A percentile compares a stretch with the other conserved stretches of the same genome.
Conservation (phyloP, 2,113 vertebrate species). For the Guaruba guarouba region DNA sequence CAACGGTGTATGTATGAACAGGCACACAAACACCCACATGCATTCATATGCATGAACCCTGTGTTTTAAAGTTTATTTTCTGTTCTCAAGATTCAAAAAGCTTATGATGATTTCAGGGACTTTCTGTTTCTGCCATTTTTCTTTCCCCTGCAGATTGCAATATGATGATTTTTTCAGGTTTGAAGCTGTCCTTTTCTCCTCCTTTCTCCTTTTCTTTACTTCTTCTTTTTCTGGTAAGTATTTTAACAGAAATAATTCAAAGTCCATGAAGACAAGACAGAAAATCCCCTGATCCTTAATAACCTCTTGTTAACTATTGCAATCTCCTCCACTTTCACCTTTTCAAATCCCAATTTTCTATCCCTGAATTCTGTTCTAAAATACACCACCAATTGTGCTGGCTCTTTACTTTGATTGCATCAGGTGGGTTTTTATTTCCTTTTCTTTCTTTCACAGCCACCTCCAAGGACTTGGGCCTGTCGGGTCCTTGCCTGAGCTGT, state of each 20-base stretch:
- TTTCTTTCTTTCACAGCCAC: not conserved
- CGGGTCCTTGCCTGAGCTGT: not conserved
- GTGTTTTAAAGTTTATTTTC: not conserved
- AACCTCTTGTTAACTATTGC: not conserved
- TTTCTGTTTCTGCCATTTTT: not conserved
- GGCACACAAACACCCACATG: not conserved
- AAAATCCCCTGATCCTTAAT: not conserved
- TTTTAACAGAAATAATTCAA: not conserved
- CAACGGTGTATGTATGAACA: not conserved
- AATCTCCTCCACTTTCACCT: not conserved
- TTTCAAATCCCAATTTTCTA: not conserved
- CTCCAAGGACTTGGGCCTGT: not conserved
- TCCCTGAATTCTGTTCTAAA: not conserved
- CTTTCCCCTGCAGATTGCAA: not conserved
- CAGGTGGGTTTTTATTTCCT: rapidly evolving
- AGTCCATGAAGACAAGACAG: not conserved
- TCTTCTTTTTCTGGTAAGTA: not conserved
- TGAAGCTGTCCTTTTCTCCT: not conserved
- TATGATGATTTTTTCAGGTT: not conserved
- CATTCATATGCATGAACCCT: rapidly evolving
- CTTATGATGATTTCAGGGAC: not conserved
- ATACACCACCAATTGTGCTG: not conserved
- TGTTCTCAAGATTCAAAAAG: not conserved
- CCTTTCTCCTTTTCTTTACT: not conserved
- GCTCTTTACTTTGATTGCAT: not conserved